Evolutionary conservation across 2,797 vertebrate genomes (phyloP).

Genomic region (Galaxias olidus): DNA sequence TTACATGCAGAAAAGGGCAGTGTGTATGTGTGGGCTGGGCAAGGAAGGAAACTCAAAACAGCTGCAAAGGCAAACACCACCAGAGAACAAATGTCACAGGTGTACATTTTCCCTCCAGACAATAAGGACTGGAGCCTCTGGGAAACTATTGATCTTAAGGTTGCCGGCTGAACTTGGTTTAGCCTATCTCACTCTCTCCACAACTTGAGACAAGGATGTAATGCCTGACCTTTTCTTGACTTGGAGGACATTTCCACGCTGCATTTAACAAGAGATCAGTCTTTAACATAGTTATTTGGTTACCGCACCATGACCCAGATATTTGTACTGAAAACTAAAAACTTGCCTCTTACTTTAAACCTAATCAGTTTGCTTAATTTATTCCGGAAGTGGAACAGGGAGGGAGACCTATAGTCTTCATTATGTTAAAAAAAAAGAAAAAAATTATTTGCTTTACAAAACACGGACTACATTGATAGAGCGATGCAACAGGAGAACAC

Average conservation of each 20-base stretch:
- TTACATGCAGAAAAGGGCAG: constrained; percentile 30
- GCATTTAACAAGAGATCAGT: too few species aligned
- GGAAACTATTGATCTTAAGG: constrained; percentile 25
- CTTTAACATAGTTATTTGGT: too few species aligned
- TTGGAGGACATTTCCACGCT: too few species aligned
- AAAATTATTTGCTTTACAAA: not conserved
- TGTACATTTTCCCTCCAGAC: constrained; percentile 52
- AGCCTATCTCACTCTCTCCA: not conserved
- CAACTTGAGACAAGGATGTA: not conserved
- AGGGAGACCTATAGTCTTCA: too few species aligned
- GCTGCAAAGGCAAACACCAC: constrained; percentile 46
- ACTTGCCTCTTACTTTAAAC: too few species aligned
- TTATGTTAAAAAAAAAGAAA: too few species aligned
- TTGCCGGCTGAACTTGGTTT: constrained; percentile 19
- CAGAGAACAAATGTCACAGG: constrained; percentile 56
- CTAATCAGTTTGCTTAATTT: too few species aligned
- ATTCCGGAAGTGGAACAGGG: too few species aligned
- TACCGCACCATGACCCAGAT: too few species aligned
- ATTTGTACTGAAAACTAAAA: too few species aligned
- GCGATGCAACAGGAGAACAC: constrained; percentile 40
- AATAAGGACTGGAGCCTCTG: constrained; percentile 49
- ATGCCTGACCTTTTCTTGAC: not conserved
- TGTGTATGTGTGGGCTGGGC: not conserved
- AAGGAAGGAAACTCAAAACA: constrained; percentile 38
- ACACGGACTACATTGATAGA: not conserved